Conservation (phyloP, 2,113 vertebrate genomes). For the Silurus asotus region DNA sequence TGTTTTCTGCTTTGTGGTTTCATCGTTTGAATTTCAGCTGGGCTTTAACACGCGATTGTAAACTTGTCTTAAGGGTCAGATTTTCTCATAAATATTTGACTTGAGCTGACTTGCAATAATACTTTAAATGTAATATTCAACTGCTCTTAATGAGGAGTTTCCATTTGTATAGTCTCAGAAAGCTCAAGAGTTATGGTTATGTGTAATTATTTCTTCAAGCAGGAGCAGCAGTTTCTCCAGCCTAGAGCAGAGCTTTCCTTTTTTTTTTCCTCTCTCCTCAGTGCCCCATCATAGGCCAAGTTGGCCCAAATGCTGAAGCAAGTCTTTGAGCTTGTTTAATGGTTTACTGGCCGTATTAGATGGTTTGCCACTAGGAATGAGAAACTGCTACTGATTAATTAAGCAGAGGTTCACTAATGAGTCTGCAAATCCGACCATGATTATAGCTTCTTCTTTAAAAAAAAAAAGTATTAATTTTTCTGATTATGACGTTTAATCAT, state of each 20-base stretch:
- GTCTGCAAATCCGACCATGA: conserved; percentile 21
- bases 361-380: conserved; percentile 27
- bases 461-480: background rate
- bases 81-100: background rate
- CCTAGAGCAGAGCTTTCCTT: background rate
- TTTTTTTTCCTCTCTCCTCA: background rate
- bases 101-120: background rate
- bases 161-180: conserved; percentile 57
- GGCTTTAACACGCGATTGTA: conserved; percentile 21
- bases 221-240: background rate
- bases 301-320: conserved; percentile 5
- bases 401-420: conserved; percentile 24
- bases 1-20: conserved; percentile 37
- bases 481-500: conserved; percentile 9
- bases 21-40: conserved; percentile 45
- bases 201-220: conserved; percentile 51
- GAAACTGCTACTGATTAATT: conserved; percentile 32
- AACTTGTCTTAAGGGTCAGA: conserved; percentile 13
- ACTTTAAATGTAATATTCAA: conserved; percentile 59
- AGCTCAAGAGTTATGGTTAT: conserved; percentile 41
- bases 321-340: conserved; percentile 14
- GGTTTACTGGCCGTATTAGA: conserved; percentile 33
- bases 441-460: conserved; percentile 9
- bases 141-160: conserved; percentile 61
- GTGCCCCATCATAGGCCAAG: conserved; percentile 22